Percentiles rank a stretch among this genome's conserved stretches.
These are phyloP conservation scores for Pelecanus crispus DNA, from an alignment of 2,113 vertebrate species.

Conservation along the genomic window DNA sequence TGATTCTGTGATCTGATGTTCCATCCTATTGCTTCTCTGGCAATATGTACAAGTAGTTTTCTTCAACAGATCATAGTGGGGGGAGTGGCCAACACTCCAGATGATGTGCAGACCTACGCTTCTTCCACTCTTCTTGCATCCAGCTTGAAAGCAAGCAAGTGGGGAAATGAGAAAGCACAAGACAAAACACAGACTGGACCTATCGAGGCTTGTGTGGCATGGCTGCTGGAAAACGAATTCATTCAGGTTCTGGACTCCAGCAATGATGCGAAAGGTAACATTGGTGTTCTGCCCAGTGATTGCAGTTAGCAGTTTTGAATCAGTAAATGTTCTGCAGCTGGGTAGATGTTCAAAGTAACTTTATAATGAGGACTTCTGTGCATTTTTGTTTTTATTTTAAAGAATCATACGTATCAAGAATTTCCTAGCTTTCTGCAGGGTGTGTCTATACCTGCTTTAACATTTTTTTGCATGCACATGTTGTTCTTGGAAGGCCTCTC, in stretches of 20 bases:
- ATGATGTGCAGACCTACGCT: constrained; percentile 86
- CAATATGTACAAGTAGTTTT: constrained; percentile 14
- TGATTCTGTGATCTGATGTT: not conserved
- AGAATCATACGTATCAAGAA: not conserved
- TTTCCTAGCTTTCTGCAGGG: not conserved
- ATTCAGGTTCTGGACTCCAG: constrained; percentile 79
- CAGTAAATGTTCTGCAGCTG: not conserved
- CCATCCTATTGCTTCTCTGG: not conserved
- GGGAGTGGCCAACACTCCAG: constrained; percentile 86
- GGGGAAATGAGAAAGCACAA: constrained; percentile 33
- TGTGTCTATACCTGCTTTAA: not conserved
- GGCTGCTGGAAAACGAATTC: constrained; percentile 94
- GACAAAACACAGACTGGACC: constrained; percentile 68
- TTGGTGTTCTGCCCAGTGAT: not conserved
- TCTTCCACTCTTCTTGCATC: constrained; percentile 90
- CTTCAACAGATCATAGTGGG: constrained; percentile 87
- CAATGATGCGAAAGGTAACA: constrained; percentile 68
- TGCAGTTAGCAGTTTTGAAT: not conserved
- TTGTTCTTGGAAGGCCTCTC: not conserved
- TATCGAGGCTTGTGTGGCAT: constrained; percentile 86
- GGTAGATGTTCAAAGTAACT: not conserved
- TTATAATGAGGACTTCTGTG: not conserved
- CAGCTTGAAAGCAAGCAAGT: constrained; percentile 62
- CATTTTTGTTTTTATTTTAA: not conserved
- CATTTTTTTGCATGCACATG: not conserved